Evolutionary conservation across 2,797 vertebrate genomes (phyloP).

Genomic region (Benthosema pterotum): DNA sequence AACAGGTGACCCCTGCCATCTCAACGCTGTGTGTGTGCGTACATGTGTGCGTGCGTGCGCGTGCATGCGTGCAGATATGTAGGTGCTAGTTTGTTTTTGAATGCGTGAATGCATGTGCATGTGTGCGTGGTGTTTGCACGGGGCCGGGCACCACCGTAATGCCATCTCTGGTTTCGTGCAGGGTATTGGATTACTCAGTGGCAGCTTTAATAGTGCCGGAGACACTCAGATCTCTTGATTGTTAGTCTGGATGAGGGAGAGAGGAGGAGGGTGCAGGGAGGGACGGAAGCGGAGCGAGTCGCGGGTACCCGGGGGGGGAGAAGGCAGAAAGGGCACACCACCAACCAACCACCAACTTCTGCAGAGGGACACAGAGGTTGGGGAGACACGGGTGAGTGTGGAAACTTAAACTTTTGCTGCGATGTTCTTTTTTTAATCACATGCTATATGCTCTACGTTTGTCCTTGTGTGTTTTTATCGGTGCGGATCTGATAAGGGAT

Average conservation of each 20-base stretch:
- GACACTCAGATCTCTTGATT: slow-evolving; percentile 77
- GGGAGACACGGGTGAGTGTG: slow-evolving; percentile 65
- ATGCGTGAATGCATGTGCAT: not conserved
- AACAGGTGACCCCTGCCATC: slow-evolving; percentile 65
- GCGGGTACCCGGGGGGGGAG: too few relatives aligned
- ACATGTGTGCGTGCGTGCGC: slow-evolving; percentile 41
- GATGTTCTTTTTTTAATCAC: slow-evolving; percentile 1
- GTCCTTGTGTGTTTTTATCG: slow-evolving; percentile 2
- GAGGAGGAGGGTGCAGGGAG: slow-evolving; percentile 60
- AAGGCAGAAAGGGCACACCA: slow-evolving; percentile 44
- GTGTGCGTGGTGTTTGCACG: not conserved
- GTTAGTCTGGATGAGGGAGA: slow-evolving; percentile 70
- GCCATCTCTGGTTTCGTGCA: slow-evolving; percentile 78
- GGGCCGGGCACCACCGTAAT: slow-evolving; percentile 40
- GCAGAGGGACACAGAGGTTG: slow-evolving; percentile 35
- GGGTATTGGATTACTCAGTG: slow-evolving; percentile 80
- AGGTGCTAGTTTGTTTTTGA: slow-evolving; percentile 21
- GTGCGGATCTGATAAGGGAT: not conserved
- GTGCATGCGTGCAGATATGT: slow-evolving; percentile 8
- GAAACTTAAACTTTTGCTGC: slow-evolving; percentile 38
- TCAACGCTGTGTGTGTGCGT: slow-evolving; percentile 49
- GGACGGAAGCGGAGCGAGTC: slow-evolving; percentile 47
- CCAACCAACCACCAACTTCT: too few relatives aligned
- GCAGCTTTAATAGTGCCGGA: slow-evolving; percentile 80
- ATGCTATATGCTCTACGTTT: slow-evolving; percentile 15